A percentile compares a stretch with the other conserved stretches of the same genome.
Evolutionary conservation across 2,888 invertebrate species (phyloP).

Genomic region (Andrena hattorfiana): DNA sequence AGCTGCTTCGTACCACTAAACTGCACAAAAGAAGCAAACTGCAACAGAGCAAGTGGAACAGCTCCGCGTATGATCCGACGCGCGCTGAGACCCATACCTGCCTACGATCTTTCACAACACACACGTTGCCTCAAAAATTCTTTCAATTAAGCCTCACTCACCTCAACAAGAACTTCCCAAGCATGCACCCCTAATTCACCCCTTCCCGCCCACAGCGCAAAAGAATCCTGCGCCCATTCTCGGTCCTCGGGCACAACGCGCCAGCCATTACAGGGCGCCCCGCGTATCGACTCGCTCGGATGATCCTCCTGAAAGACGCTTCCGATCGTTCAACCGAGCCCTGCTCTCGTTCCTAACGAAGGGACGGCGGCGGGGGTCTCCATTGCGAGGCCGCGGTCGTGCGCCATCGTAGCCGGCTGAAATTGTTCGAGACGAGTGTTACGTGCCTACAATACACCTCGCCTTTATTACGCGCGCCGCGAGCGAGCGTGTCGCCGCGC

Average conservation of each 20-base stretch:
- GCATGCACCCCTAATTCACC: background rate
- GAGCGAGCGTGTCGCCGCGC: constrained; percentile 31
- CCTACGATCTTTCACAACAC: no score
- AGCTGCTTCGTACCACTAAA: no score
- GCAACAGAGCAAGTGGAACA: no score
- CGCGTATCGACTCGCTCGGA: background rate
- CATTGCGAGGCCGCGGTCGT: background rate
- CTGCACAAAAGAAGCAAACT: no score
- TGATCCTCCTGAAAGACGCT: background rate
- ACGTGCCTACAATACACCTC: background rate
- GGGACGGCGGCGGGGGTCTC: background rate
- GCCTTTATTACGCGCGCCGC: constrained; percentile 25
- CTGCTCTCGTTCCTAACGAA: background rate
- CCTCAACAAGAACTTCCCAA: background rate
- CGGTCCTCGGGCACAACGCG: background rate
- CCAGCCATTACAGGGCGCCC: background rate
- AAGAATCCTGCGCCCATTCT: background rate
- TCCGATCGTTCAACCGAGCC: constrained; percentile 11
- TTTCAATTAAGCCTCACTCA: no score
- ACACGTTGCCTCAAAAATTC: no score
- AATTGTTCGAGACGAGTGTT: constrained; percentile 23
- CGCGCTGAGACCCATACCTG: no score
- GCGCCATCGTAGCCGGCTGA: background rate
- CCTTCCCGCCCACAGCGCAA: background rate
- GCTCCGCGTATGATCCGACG: no score